phyloP scores from a whole-genome alignment of 2,888 invertebrate genomes.

The Dilophus febrilis region DNA sequence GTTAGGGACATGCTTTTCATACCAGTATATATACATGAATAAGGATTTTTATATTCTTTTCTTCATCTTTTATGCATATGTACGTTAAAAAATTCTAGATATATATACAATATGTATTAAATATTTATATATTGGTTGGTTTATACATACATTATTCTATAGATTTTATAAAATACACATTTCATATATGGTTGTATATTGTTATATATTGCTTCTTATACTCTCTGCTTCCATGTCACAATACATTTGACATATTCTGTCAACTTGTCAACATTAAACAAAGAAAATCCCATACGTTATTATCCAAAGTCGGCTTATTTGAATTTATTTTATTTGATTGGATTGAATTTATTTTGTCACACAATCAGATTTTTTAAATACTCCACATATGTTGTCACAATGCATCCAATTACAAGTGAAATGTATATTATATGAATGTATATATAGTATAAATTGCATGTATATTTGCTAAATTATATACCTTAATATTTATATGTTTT shows the following conservation, averaged over 20 bases:
- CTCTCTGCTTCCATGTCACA: constrained; percentile 2
- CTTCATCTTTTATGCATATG: no score
- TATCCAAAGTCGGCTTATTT: constrained; percentile 6
- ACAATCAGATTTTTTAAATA: constrained; percentile 4
- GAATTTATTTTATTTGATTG: constrained; percentile 7
- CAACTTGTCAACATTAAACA: constrained; percentile 4
- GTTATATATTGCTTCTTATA: no score
- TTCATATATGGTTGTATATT: no score
- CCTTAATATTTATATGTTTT: background rate
- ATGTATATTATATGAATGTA: background rate
- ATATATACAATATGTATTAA: no score
- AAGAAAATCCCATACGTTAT: background rate
- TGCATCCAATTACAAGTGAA: constrained; percentile 3
- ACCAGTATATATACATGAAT: no score
- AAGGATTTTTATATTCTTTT: no score
- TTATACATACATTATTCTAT: no score
- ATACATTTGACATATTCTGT: constrained; percentile 7
- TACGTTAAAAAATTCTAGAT: no score
- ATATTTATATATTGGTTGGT: no score
- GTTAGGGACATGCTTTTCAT: no score
- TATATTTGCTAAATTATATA: background rate
- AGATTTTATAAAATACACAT: no score
- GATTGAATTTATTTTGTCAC: constrained; percentile 8
- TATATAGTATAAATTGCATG: background rate
- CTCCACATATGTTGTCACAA: constrained; percentile 1